phyloP scores from a whole-genome alignment of 2,113 vertebrate genomes.

The Acrocephalus kingi region DNA sequence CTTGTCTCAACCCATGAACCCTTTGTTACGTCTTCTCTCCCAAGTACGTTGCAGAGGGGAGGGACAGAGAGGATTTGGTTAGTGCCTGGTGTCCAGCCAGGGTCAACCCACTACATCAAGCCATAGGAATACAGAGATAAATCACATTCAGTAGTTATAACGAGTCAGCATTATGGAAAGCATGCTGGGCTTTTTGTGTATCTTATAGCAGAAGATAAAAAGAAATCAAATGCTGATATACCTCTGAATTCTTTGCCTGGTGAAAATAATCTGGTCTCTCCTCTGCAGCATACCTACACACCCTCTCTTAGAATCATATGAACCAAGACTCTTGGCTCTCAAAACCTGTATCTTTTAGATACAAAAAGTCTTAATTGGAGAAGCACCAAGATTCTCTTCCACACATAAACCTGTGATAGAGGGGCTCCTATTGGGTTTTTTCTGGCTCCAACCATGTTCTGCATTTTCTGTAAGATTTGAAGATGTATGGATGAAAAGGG shows the following conservation, averaged over 20 bases:
- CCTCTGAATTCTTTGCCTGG: not conserved
- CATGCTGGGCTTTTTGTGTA: not conserved
- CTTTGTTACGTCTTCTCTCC: no score
- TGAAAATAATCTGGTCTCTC: not conserved
- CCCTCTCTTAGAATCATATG: not conserved
- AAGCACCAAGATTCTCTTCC: not conserved
- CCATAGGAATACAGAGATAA: not conserved
- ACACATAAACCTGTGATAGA: not conserved
- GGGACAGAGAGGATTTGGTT: not conserved
- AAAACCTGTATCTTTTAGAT: not conserved
- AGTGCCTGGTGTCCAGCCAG: not conserved
- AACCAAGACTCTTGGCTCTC: not conserved
- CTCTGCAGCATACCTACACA: not conserved
- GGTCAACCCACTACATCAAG: not conserved
- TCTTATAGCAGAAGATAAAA: not conserved
- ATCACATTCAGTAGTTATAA: not conserved
- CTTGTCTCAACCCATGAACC: not conserved
- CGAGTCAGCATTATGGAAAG: not conserved
- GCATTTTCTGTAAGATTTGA: not conserved
- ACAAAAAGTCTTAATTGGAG: not conserved
- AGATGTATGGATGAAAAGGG: not conserved
- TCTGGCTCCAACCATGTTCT: not conserved
- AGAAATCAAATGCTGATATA: not conserved
- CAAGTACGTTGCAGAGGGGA: not conserved
- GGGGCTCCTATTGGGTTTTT: not conserved